Evolutionary conservation across 2,888 invertebrate genomes (phyloP).

Genomic region (Caenorhabditis sulstoni): DNA sequence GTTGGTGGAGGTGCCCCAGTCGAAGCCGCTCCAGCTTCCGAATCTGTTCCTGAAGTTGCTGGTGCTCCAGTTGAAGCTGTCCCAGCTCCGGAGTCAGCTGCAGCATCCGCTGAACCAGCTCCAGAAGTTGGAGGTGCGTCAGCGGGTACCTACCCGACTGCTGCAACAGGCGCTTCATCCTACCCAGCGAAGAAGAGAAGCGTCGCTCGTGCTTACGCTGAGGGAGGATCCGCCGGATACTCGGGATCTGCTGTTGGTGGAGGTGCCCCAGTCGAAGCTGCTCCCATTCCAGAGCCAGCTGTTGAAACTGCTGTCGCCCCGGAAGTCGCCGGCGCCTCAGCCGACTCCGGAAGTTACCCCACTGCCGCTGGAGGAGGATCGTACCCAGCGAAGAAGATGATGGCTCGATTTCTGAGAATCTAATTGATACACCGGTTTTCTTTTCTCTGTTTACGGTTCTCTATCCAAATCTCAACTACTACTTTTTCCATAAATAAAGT

Average conservation of each 20-base stretch:
- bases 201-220: constrained; percentile 35
- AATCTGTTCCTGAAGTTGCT: constrained; percentile 7
- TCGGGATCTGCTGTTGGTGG: not conserved
- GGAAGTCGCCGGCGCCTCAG: constrained; percentile 5
- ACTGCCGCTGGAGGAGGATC: constrained; percentile 1
- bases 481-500: too few species aligned
- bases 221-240: constrained; percentile 20
- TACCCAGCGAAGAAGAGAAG: constrained; percentile 32
- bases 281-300: constrained; percentile 28
- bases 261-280: constrained; percentile 15
- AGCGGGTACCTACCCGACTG: constrained; percentile 19
- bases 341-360: constrained; percentile 1
- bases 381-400: constrained; percentile 18
- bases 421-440: not conserved
- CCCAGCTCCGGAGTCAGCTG: too few species aligned
- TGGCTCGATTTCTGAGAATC: not conserved
- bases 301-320: constrained; percentile 10
- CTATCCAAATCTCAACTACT: not conserved
- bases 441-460: not conserved
- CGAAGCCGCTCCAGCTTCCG: constrained; percentile 6
- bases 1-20: too few species aligned
- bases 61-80: too few species aligned
- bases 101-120: too few species aligned
- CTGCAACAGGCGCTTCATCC: constrained; percentile 13
- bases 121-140: too few species aligned